Conservation (phyloP, 2,113 vertebrate species). For the Actenoides hombroni region DNA sequence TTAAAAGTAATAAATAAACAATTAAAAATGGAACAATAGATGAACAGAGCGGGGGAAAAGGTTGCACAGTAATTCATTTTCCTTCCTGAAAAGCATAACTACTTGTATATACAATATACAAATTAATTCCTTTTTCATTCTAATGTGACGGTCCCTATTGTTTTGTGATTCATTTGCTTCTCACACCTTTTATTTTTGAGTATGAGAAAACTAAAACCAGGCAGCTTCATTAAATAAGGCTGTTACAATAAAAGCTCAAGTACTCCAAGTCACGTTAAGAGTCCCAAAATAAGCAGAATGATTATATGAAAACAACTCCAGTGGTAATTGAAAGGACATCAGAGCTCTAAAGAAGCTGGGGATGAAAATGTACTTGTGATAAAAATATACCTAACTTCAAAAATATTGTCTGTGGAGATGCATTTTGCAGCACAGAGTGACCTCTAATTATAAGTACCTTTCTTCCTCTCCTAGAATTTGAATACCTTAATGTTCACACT, state of each 20-base stretch:
- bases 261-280: not conserved
- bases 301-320: not conserved
- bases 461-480: not conserved
- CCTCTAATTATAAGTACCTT: not conserved
- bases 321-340: not conserved
- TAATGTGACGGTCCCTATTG: not conserved
- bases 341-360: not conserved
- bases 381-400: not conserved
- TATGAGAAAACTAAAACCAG: not conserved
- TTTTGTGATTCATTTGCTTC: not conserved
- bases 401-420: not conserved
- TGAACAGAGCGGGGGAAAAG: not conserved
- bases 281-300: not conserved
- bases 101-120: not conserved
- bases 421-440: not conserved
- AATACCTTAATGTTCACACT: not conserved
- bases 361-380: not conserved
- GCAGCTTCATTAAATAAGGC: not conserved
- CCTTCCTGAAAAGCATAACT: not conserved
- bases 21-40: not conserved
- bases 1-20: not conserved
- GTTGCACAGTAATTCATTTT: not conserved
- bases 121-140: slow-evolving; percentile 13
- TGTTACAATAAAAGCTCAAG: not conserved
- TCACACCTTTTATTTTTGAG: not conserved